These are phyloP conservation scores for Sclerurus mexicanus DNA, from an alignment of 2,113 vertebrate species.

Conservation along the genomic window DNA sequence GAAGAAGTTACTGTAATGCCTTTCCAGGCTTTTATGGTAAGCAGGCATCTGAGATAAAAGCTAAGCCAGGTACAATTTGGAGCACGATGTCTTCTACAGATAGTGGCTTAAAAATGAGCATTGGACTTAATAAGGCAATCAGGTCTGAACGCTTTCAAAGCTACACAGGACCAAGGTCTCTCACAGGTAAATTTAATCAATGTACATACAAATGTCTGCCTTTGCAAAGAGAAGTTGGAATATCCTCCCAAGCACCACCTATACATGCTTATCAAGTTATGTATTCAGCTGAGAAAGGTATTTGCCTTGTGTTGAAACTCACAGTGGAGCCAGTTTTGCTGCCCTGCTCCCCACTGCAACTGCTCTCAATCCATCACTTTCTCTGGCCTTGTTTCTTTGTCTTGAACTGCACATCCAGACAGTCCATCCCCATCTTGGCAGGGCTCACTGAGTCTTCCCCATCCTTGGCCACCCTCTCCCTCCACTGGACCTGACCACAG, in stretches of 20 bases:
- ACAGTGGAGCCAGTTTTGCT: background rate
- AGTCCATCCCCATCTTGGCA: background rate
- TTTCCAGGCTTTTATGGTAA: slow-evolving; percentile 15
- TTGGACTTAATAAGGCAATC: slow-evolving; percentile 1
- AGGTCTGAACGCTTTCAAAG: background rate
- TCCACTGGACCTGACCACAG: accelerated
- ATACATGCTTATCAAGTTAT: background rate
- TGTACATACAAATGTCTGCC: background rate
- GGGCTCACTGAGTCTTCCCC: background rate
- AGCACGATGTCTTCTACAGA: slow-evolving; percentile 27
- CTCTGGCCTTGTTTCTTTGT: background rate
- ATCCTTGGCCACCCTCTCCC: background rate
- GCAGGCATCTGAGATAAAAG: slow-evolving; percentile 33
- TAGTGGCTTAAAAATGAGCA: slow-evolving; percentile 32
- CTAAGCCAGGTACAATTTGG: slow-evolving; percentile 46
- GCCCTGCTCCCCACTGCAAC: background rate
- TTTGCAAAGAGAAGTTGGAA: background rate
- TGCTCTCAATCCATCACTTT: background rate
- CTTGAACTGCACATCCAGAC: background rate
- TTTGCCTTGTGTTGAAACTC: background rate
- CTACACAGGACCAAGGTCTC: background rate
- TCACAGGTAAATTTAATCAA: background rate
- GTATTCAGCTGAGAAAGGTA: background rate
- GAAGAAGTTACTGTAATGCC: background rate
- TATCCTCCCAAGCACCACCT: background rate